These are phyloP conservation scores for Scaptomyza polygonia DNA, from an alignment of 2,888 invertebrate genomes.

Conservation along the genomic window DNA sequence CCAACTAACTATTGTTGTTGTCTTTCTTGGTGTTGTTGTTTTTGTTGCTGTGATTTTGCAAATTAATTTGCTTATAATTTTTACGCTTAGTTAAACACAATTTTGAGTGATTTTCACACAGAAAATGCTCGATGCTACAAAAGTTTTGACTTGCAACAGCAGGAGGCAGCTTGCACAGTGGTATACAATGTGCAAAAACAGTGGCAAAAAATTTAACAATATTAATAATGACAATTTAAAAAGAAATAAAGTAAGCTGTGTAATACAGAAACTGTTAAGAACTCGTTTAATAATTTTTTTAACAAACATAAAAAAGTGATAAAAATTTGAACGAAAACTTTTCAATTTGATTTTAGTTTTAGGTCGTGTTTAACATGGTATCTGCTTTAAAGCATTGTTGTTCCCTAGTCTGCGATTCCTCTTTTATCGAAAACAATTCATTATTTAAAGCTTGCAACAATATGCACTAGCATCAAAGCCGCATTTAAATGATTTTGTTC, in stretches of 20 bases:
- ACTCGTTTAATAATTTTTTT: too few relatives aligned
- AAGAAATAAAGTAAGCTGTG: background rate
- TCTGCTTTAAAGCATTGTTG: conserved; percentile 1
- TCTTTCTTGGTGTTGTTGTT: conserved; percentile 38
- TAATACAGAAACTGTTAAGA: too few relatives aligned
- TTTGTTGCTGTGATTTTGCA: conserved; percentile 75
- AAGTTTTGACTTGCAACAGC: conserved; percentile 60
- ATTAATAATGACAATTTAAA: background rate
- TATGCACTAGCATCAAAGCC: conserved; percentile 26
- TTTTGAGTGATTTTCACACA: conserved; percentile 83
- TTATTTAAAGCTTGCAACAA: conserved; percentile 35
- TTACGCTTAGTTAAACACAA: conserved; percentile 84
- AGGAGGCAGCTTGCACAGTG: conserved; percentile 56
- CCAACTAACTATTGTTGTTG: conserved; percentile 65
- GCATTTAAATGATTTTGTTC: conserved; percentile 50
- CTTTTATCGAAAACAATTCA: background rate
- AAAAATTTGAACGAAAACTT: too few relatives aligned
- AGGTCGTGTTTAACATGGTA: background rate
- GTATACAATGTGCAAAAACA: conserved; percentile 2
- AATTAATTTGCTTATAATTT: conserved; percentile 85
- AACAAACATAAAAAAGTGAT: too few relatives aligned
- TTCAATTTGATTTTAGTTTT: background rate
- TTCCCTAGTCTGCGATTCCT: background rate
- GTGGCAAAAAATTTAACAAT: background rate
- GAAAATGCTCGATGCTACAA: conserved; percentile 62